Conservation (phyloP, 2,797 vertebrate genomes). For the Chrosomus eos region DNA sequence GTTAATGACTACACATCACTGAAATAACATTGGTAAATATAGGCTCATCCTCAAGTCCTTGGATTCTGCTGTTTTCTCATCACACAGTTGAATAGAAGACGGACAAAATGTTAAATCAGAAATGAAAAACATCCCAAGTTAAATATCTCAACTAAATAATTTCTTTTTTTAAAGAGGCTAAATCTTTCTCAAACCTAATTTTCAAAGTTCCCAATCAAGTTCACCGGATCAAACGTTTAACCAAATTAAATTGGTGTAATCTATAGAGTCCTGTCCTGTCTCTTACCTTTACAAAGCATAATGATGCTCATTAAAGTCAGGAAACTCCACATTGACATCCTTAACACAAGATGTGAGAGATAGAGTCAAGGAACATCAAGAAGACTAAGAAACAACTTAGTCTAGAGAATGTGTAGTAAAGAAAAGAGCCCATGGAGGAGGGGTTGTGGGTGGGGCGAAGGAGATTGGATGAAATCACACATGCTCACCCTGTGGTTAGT, state of each 20-base stretch:
- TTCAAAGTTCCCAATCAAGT: background rate
- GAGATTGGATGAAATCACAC: constrained; percentile 51
- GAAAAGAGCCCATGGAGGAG: constrained; percentile 37
- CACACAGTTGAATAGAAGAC: background rate
- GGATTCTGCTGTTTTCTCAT: background rate
- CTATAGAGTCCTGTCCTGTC: background rate
- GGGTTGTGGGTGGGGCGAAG: constrained; percentile 29
- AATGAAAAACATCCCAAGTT: background rate
- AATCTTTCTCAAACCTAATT: background rate
- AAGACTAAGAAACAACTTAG: constrained; percentile 32
- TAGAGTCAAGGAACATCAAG: constrained; percentile 11
- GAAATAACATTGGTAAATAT: background rate
- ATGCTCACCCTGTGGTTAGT: constrained; percentile 22
- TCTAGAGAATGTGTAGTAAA: constrained; percentile 27
- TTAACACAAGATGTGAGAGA: constrained; percentile 33
- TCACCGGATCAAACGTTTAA: background rate
- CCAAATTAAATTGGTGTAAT: background rate
- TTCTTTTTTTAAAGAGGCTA: background rate
- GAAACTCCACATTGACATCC: constrained; percentile 65
- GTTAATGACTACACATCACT: background rate
- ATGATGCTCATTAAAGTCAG: constrained; percentile 68
- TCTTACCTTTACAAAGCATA: constrained; percentile 75
- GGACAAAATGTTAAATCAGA: background rate
- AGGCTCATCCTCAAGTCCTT: background rate
- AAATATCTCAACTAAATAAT: background rate